These are phyloP conservation scores for Deladenus siricidicola DNA, from an alignment of 2,888 invertebrate species.

Conservation along the genomic window DNA sequence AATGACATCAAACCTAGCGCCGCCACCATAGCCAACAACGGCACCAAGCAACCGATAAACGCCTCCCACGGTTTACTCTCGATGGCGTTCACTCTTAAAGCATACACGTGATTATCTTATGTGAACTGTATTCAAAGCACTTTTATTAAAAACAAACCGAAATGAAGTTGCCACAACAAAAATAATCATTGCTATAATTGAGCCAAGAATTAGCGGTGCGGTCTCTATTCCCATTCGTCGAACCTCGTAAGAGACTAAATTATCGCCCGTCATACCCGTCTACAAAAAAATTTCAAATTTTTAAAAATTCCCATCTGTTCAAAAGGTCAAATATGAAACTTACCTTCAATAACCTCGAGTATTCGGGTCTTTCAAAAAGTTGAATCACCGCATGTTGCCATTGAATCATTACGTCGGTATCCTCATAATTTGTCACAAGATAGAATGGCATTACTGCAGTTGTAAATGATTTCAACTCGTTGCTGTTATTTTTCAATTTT, in stretches of 20 bases:
- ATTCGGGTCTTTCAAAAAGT: slow-evolving; percentile 32
- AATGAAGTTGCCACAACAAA: slow-evolving; percentile 39
- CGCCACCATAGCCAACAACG: slow-evolving; percentile 37
- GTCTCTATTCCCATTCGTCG: slow-evolving; percentile 48
- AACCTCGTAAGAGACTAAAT: slow-evolving; percentile 45
- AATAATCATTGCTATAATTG: slow-evolving; percentile 44
- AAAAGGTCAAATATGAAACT: background rate
- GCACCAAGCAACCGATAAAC: slow-evolving; percentile 43
- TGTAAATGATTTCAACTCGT: slow-evolving; percentile 26
- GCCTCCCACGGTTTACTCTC: slow-evolving; percentile 44
- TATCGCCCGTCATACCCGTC: slow-evolving; percentile 47
- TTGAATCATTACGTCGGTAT: slow-evolving; percentile 31
- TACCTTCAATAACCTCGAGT: slow-evolving; percentile 29
- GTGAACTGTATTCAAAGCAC: no score
- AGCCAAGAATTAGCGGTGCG: slow-evolving; percentile 40
- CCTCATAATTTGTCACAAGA: slow-evolving; percentile 35
- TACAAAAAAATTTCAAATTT: slow-evolving; percentile 17
- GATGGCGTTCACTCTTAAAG: slow-evolving; percentile 28
- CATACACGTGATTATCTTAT: no score
- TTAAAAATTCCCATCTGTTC: slow-evolving; percentile 1
- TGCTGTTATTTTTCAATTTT: slow-evolving; percentile 17
- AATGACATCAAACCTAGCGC: slow-evolving; percentile 34
- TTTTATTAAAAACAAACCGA: slow-evolving; percentile 25
- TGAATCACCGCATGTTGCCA: slow-evolving; percentile 36
- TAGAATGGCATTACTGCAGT: slow-evolving; percentile 47